These are phyloP conservation scores for Cyprinodon tularosa DNA, from an alignment of 2,113 vertebrate genomes.

Conservation along the genomic window DNA sequence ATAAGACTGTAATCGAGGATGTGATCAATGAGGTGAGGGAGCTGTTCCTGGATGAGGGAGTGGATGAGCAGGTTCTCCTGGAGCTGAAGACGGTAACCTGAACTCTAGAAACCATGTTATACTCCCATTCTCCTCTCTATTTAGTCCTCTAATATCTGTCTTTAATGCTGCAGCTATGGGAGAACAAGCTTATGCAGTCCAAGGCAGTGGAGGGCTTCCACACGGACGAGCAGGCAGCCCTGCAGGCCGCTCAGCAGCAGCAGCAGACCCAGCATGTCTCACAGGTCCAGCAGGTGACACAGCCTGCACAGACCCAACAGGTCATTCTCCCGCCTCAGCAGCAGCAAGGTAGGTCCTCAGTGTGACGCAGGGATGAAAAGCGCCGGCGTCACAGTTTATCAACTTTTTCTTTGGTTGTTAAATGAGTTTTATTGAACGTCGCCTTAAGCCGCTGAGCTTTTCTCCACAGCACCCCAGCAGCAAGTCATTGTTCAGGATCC, in stretches of 20 bases:
- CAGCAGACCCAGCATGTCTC: constrained; percentile 85
- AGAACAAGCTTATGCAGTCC: constrained; percentile 97
- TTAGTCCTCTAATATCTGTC: background rate
- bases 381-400: background rate
- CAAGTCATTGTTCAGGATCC: constrained; percentile 96
- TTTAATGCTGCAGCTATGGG: constrained; percentile 87
- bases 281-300: constrained; percentile 84
- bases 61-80: constrained; percentile 96
- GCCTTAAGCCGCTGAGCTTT: constrained; percentile 2
- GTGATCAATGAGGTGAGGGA: constrained; percentile 98
- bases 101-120: background rate
- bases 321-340: constrained; percentile 88
- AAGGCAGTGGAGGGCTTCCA: constrained; percentile 98
- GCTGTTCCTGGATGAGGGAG: constrained; percentile 97
- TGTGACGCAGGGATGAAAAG: background rate
- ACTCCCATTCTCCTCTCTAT: too few species aligned
- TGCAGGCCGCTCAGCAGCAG: constrained; percentile 88
- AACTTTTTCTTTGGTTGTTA: too few species aligned
- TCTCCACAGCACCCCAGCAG: constrained; percentile 86
- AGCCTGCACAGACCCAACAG: constrained; percentile 85
- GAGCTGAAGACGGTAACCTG: constrained; percentile 94
- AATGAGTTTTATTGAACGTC: background rate
- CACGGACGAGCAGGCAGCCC: constrained; percentile 92
- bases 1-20: constrained; percentile 96
- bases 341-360: constrained; percentile 86